Percentiles rank a stretch among this genome's conserved stretches.
Evolutionary conservation across 2,888 invertebrate species (phyloP).

Genomic region (Folsomia candida): DNA sequence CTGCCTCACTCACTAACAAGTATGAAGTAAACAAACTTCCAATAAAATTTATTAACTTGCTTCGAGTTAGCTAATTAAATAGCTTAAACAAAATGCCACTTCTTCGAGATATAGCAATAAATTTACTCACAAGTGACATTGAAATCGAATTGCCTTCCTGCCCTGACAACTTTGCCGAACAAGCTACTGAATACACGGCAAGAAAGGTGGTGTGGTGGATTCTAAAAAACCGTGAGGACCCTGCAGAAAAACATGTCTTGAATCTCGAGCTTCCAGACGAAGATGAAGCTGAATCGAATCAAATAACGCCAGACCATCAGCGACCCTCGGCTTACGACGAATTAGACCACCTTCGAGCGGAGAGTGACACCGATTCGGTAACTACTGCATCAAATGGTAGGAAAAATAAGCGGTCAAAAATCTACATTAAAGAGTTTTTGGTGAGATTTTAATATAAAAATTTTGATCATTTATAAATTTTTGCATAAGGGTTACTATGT

Average conservation of each 20-base stretch:
- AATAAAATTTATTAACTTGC: too few relatives aligned
- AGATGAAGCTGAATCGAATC: neutral
- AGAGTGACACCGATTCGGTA: neutral
- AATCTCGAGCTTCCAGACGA: neutral
- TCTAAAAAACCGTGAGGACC: neutral
- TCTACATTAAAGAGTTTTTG: neutral
- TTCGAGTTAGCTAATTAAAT: too few relatives aligned
- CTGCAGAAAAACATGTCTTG: neutral
- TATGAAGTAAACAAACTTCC: too few relatives aligned
- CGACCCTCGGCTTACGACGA: neutral
- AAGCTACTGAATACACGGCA: neutral
- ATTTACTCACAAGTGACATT: neutral
- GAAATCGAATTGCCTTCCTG: neutral
- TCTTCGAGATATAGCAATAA: neutral
- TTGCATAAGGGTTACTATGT: too few relatives aligned
- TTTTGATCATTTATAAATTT: neutral
- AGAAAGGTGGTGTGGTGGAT: conserved; percentile 9
- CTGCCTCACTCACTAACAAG: too few relatives aligned
- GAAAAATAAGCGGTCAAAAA: neutral
- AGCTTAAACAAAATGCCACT: too few relatives aligned
- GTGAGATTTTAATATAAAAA: neutral
- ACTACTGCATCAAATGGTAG: neutral
- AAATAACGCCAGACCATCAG: neutral
- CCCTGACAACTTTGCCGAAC: neutral
- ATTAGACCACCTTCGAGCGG: neutral